Percentiles rank a stretch among this genome's conserved stretches.
Conservation (phyloP, 2,797 vertebrate species). For the Sebastiscus tertius region DNA sequence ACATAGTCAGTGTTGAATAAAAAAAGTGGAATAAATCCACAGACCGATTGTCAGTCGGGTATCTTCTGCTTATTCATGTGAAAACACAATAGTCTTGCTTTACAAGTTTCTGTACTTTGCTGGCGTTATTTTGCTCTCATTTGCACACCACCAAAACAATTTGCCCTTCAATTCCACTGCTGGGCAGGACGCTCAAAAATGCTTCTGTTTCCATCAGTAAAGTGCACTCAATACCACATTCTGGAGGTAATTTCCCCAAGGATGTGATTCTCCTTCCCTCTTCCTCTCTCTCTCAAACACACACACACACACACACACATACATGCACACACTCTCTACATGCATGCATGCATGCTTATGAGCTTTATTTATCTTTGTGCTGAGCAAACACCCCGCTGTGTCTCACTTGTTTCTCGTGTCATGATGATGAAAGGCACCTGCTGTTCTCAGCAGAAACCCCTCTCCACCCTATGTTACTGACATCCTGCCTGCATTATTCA, state of each 20-base stretch:
- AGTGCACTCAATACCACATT: conserved; percentile 67
- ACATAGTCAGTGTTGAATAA: background rate
- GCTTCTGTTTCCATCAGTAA: conserved; percentile 53
- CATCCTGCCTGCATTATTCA: conserved; percentile 78
- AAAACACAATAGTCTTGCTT: conserved; percentile 17
- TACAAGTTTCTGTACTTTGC: conserved; percentile 27
- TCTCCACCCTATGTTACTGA: conserved; percentile 62
- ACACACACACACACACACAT: background rate
- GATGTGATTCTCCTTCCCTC: conserved; percentile 38
- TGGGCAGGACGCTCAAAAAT: conserved; percentile 37
- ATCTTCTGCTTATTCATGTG: background rate
- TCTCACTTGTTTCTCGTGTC: conserved; percentile 69
- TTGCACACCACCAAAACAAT: conserved; percentile 47
- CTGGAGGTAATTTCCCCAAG: conserved; percentile 70
- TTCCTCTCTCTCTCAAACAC: background rate
- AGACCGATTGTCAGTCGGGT: background rate
- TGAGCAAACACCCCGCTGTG: conserved; percentile 66
- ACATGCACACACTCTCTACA: conserved; percentile 16
- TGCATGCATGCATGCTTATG: conserved; percentile 52
- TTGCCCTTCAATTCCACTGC: conserved; percentile 42
- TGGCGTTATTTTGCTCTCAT: conserved; percentile 36
- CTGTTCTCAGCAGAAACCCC: conserved; percentile 78
- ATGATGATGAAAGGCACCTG: conserved; percentile 76
- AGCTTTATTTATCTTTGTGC: conserved; percentile 68
- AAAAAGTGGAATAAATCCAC: background rate